These are phyloP conservation scores for Rallus limicola DNA, from an alignment of 2,113 vertebrate genomes.

Conservation along the genomic window DNA sequence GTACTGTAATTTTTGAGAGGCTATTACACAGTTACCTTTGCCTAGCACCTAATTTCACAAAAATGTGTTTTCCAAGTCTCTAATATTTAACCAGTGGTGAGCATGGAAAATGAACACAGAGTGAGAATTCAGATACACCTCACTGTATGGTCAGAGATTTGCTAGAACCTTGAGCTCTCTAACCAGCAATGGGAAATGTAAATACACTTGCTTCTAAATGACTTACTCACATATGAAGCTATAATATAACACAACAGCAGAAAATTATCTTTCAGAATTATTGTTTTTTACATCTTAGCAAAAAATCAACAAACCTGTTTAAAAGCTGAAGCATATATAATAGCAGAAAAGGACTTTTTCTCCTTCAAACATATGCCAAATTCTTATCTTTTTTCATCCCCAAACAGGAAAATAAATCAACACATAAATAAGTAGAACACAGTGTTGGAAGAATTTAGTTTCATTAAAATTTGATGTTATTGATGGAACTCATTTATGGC, in stretches of 20 bases:
- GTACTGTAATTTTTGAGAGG: background rate
- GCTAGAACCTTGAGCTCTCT: conserved; percentile 36
- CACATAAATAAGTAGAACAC: background rate
- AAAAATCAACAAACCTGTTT: background rate
- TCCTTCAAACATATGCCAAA: background rate
- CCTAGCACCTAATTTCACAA: background rate
- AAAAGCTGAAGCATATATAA: background rate
- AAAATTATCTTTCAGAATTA: background rate
- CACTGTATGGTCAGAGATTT: background rate
- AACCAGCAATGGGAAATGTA: conserved; percentile 24
- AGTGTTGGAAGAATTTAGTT: background rate
- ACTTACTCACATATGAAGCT: background rate
- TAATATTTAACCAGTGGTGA: conserved; percentile 28
- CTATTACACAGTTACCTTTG: background rate
- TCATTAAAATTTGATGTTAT: background rate
- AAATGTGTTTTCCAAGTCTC: background rate
- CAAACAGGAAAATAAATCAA: background rate
- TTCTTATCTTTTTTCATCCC: background rate
- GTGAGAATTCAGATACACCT: background rate
- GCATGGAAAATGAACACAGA: background rate
- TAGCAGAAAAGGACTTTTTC: background rate
- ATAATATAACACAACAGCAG: background rate
- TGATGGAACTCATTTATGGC: background rate
- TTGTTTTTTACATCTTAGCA: background rate
- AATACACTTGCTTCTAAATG: conserved; percentile 1